A percentile compares a stretch with the other conserved stretches of the same genome.
Evolutionary conservation across 2,797 vertebrate species (phyloP).

Genomic region (Hybognathus amarus): DNA sequence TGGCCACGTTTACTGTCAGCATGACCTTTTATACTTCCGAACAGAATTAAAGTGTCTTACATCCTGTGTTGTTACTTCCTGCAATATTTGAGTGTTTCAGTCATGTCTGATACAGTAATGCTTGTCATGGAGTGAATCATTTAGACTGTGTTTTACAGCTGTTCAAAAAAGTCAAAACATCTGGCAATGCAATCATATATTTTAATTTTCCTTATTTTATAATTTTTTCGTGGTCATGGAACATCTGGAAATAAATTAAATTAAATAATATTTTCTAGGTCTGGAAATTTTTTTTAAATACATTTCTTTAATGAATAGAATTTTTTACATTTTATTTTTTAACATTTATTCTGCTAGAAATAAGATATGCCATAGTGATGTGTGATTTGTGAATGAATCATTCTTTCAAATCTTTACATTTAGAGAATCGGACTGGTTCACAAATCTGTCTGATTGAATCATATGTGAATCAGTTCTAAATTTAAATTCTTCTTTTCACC

Average conservation of each 20-base stretch:
- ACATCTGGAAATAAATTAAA: not conserved
- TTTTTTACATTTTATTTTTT: not conserved
- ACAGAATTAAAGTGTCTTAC: not conserved
- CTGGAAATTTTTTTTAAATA: not conserved
- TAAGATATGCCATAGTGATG: not conserved
- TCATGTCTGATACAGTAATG: not conserved
- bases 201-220: not conserved
- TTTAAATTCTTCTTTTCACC: not conserved
- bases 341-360: not conserved
- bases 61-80: slow-evolving; percentile 16
- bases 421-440: not conserved
- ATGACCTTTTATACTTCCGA: not conserved
- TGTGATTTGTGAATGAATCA: not conserved
- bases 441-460: not conserved
- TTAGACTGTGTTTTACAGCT: not conserved
- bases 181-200: not conserved
- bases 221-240: not conserved
- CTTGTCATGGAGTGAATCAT: not conserved
- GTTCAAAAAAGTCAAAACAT: not conserved
- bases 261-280: not conserved
- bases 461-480: not conserved
- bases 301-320: not conserved
- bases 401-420: not conserved
- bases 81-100: not conserved
- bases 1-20: not conserved